Base-by-base conservation (phyloP, 2,113 vertebrate species). In the Larimichthys crocea region DNA sequence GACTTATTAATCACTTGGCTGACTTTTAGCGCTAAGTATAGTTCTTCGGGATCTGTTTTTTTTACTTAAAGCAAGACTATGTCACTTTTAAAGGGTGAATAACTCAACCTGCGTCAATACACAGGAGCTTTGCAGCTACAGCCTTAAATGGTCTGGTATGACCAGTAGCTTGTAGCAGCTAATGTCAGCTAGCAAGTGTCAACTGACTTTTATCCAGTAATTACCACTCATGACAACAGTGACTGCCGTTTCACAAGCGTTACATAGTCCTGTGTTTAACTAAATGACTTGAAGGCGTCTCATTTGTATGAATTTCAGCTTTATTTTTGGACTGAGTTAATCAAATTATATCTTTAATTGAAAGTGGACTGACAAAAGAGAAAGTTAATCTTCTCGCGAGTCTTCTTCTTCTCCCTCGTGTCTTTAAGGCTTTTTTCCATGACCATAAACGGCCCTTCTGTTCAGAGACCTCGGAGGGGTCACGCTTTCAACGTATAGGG, bases 361-460 rank as follows among this genome's bases (percentile, higher is more conserved):
- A 19, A 48, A 48, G 11, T 49, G 52, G 55, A 48, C 0, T 48
- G 17, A 10, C 42, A 20, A 20, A 1, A 60, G 9, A 42, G 10
- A 29, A 12, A 49, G 14, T 7, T 46, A 62, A 79, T 69, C n/a
- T 46, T 2, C 19, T 55, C 4, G 29, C 29, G 29, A 29, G 29
- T 29, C 29, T 29, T 29, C 29, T 29, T 29, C 29, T 4, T 3
- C 29, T 79, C 55, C 72, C 74, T 56, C 19, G 49, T 80, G 85
- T 89, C 86, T 88, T 78, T 48, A 65, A 78, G 78, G 57, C 62
- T 83, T 71, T 40, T 80, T 88, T 75, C 68, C 86, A 83, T 90
- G 89, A 93, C 86, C 92, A 92, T 92, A 93, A 91, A 93, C 42
- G 86, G 93, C 24, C 19, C 17, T 70, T 74, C 65, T 82, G 56